Base-by-base conservation (phyloP, 2,797 vertebrate genomes). In the Yasuhikotakia modesta region DNA sequence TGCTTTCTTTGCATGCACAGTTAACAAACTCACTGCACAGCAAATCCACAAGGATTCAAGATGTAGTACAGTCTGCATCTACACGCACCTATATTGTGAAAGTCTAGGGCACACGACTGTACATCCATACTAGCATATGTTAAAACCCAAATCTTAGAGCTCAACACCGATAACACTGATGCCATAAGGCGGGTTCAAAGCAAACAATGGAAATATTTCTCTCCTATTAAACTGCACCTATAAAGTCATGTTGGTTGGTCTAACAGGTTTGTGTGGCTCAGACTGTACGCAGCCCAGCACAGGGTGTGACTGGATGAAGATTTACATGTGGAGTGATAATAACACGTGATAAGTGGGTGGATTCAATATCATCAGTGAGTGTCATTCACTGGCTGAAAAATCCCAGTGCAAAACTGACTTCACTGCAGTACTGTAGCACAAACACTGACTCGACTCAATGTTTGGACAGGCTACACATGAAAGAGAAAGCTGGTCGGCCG, bases 311-410 rank as follows among this genome's bases (percentile, higher is more conserved):
- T 30, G 69, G 72, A 22, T 27, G 73, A 45, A 57, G 32, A 79
- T 85, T 83, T 85, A 65, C 73, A 85, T 85, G 50, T 58, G 64
- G 46, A 77, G 27, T 48, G 73, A 81, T 79, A 81, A 83, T 63
- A 58, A 65, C 58, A 58, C 45, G n/a, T n/a, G n/a, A n/a, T n/a
- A 57, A 78, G 17, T 79, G 69, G 60, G 63, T 80, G 55, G 53
- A 80, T 58, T 78, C 74, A 75, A 46, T 16, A 68, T 27, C 61
- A 74, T 52, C 70, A 58, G 32, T n/a, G 39, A 65, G 71, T 80
- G 52, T 60, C 19, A 57, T 76, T 78, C 81, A 80, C 57, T 65
- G 30, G 17, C 32, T 67, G 32, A 68, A 79, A 19, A 67, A 73
- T 21, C 69, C 14, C 10, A 16, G 21, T 50, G 65, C 12, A 50